These are phyloP conservation scores for Kobus ellipsiprymnus DNA, from an alignment of 2,113 vertebrate genomes.

Conservation along the genomic window DNA sequence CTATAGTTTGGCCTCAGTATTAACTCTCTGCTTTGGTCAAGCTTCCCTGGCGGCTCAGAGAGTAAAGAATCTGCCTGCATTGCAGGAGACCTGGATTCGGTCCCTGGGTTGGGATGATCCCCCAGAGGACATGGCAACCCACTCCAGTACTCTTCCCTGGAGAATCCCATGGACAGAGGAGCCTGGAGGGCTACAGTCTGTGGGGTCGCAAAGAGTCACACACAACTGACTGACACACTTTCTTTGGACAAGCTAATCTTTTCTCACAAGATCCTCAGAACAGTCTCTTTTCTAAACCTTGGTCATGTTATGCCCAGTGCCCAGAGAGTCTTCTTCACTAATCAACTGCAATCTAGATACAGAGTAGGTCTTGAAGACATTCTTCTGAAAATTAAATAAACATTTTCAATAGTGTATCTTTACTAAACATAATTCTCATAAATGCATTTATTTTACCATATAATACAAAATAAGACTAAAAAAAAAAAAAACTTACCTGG, in stretches of 20 bases:
- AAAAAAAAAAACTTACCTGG: conserved; percentile 83
- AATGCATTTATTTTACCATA: background rate
- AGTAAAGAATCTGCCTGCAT: background rate
- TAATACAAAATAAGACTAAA: background rate
- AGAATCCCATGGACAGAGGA: background rate
- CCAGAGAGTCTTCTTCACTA: background rate
- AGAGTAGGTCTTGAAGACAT: background rate
- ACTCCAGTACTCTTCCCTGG: background rate
- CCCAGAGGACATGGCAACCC: background rate
- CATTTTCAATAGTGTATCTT: background rate
- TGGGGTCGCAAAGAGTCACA: background rate
- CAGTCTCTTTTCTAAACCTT: background rate
- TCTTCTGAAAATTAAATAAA: background rate
- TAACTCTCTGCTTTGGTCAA: background rate
- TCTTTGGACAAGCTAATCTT: background rate
- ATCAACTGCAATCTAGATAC: background rate
- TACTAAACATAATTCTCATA: background rate
- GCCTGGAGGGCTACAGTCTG: background rate
- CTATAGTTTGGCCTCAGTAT: background rate
- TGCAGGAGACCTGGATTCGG: background rate
- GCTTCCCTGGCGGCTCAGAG: background rate
- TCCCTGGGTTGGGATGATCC: background rate
- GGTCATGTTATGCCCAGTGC: background rate
- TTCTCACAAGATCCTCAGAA: background rate
- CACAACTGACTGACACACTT: background rate